These are phyloP conservation scores for Chamaetylas fuelleborni DNA, from an alignment of 2,113 vertebrate species.

Conservation along the genomic window DNA sequence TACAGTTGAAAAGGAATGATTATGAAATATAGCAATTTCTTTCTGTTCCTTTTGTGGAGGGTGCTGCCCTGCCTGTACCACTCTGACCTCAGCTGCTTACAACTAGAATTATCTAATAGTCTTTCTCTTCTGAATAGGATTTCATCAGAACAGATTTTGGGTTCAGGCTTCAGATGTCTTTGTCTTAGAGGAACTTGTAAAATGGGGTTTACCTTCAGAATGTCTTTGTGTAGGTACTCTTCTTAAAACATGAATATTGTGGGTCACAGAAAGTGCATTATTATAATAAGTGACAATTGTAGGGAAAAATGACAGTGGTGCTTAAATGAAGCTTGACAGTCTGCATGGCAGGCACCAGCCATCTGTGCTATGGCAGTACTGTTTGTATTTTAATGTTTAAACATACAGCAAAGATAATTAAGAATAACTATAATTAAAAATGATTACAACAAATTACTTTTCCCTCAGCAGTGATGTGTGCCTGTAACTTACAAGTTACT, in stretches of 20 bases:
- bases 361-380: slow-evolving; percentile 76
- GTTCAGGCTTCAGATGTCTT: not conserved
- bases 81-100: not conserved
- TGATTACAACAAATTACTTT: slow-evolving; percentile 84
- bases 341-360: slow-evolving; percentile 71
- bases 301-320: slow-evolving; percentile 63
- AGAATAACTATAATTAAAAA: slow-evolving; percentile 86
- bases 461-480: slow-evolving; percentile 73
- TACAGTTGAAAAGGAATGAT: not conserved
- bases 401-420: slow-evolving; percentile 83
- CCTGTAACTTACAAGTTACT: slow-evolving; percentile 73
- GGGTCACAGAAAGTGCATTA: slow-evolving; percentile 43
- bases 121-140: not conserved
- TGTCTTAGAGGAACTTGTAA: not conserved
- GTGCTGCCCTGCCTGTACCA: not conserved
- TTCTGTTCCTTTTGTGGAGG: not conserved
- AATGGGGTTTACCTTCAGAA: not conserved
- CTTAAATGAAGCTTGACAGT: slow-evolving; percentile 71
- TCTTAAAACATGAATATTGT: slow-evolving; percentile 16
- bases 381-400: slow-evolving; percentile 83
- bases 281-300: slow-evolving; percentile 61
- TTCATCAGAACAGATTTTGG: not conserved
- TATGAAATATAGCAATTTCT: not conserved
- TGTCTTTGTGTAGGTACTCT: not conserved
- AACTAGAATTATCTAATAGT: not conserved